phyloP scores from a whole-genome alignment of 1,140 invertebrate genomes.

The Rhagoletis zephyria region DNA sequence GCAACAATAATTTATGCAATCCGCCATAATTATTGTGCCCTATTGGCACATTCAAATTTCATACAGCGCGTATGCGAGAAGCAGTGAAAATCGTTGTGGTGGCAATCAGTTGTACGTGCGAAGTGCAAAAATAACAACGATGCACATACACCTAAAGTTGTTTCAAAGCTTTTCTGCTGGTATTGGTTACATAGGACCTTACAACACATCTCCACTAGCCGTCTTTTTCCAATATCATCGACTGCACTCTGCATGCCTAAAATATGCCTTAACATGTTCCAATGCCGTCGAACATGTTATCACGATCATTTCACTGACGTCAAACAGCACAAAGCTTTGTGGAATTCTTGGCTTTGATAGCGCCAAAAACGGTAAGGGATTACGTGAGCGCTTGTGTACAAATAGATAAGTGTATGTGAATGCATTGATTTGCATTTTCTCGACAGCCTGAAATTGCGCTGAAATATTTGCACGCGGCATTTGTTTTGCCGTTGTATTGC shows the following conservation, averaged over 20 bases:
- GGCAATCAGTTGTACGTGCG: slow-evolving; percentile 9
- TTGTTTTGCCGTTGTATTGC: no score
- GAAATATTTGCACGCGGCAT: no score
- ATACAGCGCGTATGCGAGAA: neutral
- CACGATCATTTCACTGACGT: neutral
- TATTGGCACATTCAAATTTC: slow-evolving; percentile 25
- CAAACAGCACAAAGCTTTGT: neutral
- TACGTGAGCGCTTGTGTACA: no score
- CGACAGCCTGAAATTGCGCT: no score
- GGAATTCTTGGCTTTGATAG: no score
- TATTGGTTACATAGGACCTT: no score
- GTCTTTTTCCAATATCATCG: neutral
- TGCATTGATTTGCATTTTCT: no score
- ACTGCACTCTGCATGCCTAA: neutral
- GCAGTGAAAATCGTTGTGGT: neutral
- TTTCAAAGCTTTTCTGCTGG: neutral
- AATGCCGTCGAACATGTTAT: neutral
- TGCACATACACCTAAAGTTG: neutral
- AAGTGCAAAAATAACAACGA: neutral
- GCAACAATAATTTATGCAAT: slow-evolving; percentile 30
- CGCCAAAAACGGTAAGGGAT: no score
- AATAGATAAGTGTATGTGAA: no score
- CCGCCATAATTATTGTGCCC: slow-evolving; percentile 18
- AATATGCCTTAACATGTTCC: neutral
- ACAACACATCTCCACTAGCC: neutral